Evolutionary conservation across 23 tunicate species (phyloP).

Genomic region (Trididemnum nubilum): DNA sequence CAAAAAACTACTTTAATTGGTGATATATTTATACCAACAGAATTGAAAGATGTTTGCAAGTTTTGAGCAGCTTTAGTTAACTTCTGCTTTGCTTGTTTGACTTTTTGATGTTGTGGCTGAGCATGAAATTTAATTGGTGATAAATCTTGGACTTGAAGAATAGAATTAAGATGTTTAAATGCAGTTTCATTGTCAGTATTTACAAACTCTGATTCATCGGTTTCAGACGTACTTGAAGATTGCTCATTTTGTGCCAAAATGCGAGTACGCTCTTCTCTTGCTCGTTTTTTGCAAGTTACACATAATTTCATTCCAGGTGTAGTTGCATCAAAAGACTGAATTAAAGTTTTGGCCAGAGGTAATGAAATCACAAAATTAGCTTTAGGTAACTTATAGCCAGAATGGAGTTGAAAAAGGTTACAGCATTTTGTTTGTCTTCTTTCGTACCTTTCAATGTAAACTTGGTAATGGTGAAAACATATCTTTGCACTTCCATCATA

Average conservation of each 20-base stretch:
- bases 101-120: too few species aligned
- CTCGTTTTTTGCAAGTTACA: not conserved
- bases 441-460: not conserved
- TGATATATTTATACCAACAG: too few species aligned
- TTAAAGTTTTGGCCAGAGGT: not conserved
- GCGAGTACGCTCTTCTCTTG: not conserved
- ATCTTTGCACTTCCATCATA: not conserved
- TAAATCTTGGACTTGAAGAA: too few species aligned
- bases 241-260: not conserved
- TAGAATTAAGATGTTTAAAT: too few species aligned
- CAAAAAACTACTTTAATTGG: too few species aligned
- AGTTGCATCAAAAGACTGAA: not conserved
- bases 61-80: too few species aligned
- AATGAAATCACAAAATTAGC: not conserved
- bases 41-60: too few species aligned
- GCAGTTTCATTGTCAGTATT: too few species aligned
- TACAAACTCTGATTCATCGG: not conserved
- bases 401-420: not conserved
- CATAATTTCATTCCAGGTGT: constrained; percentile 5
- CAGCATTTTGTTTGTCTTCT: constrained; percentile 6
- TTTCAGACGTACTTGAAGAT: not conserved
- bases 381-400: not conserved
- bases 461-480: not conserved
- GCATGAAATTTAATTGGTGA: too few species aligned
- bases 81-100: too few species aligned